Percentiles rank a stretch among this genome's conserved stretches.
Conservation (phyloP, 2,888 invertebrate genomes). For the Zeuzera pyrina region DNA sequence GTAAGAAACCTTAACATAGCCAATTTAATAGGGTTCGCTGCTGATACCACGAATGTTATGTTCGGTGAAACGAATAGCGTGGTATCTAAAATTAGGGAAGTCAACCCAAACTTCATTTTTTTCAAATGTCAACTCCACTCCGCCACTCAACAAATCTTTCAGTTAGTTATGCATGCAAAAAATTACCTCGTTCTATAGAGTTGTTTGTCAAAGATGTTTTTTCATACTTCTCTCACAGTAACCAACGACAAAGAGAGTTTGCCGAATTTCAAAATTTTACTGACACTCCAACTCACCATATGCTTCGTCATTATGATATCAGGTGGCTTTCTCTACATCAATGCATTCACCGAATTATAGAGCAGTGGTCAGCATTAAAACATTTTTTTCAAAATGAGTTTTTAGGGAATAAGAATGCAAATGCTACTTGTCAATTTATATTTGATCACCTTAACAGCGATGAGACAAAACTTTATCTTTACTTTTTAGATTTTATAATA, state of each 20-base stretch:
- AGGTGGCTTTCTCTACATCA: too few relatives aligned
- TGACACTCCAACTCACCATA: too few relatives aligned
- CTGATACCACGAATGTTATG: slow-evolving; percentile 15
- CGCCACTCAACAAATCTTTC: slow-evolving; percentile 4
- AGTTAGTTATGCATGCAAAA: slow-evolving; percentile 12
- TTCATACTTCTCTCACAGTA: too few relatives aligned
- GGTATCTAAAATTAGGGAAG: slow-evolving; percentile 15
- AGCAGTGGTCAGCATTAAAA: background rate
- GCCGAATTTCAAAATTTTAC: too few relatives aligned
- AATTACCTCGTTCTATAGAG: slow-evolving; percentile 10
- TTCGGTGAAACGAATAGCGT: slow-evolving; percentile 11
- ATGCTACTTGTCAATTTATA: too few relatives aligned
- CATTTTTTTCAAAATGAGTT: too few relatives aligned
- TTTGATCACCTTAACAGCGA: too few relatives aligned
- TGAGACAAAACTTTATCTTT: background rate
- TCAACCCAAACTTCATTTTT: slow-evolving; percentile 15
- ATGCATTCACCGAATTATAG: background rate
- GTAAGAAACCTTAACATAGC: slow-evolving; percentile 5
- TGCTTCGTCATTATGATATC: too few relatives aligned
- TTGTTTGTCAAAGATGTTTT: too few relatives aligned
- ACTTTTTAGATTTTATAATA: background rate
- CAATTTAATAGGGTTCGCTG: slow-evolving; percentile 9
- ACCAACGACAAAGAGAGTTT: too few relatives aligned
- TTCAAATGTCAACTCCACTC: slow-evolving; percentile 17
- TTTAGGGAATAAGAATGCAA: too few relatives aligned